Conservation (phyloP, 2,888 invertebrate species). For the Salticus scenicus region DNA sequence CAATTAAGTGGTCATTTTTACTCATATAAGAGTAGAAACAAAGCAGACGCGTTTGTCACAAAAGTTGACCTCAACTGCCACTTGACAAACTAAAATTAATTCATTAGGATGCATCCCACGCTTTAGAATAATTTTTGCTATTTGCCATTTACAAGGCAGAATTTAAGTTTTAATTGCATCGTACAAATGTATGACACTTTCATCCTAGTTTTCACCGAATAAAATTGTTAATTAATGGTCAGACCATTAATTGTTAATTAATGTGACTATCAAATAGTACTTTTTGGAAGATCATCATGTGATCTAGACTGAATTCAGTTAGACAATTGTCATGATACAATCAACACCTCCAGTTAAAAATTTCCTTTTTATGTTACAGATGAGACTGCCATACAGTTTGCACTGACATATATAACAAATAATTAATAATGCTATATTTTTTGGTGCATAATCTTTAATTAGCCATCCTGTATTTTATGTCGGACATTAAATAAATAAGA, state of each 20-base stretch:
- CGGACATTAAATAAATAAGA: no score
- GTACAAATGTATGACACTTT: background rate
- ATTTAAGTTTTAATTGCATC: conserved; percentile 12
- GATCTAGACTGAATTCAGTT: no score
- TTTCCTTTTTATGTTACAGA: no score
- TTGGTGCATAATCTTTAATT: no score
- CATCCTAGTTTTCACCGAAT: background rate
- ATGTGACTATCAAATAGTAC: background rate
- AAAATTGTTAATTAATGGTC: background rate
- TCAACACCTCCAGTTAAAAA: no score
- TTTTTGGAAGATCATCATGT: background rate
- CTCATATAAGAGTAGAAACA: background rate
- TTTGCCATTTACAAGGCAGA: conserved; percentile 14
- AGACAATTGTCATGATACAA: no score
- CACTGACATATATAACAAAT: no score
- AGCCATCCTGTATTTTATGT: no score
- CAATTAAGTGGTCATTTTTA: background rate
- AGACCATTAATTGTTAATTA: no score
- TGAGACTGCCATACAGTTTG: no score
- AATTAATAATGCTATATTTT: no score
- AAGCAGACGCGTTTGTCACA: conserved; percentile 3
- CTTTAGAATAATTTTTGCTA: conserved; percentile 4
- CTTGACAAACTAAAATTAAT: conserved; percentile 20
- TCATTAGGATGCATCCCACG: background rate
- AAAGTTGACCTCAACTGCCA: conserved; percentile 32